phyloP scores from a whole-genome alignment of 2,888 invertebrate species.

The Macrophya annulata region DNA sequence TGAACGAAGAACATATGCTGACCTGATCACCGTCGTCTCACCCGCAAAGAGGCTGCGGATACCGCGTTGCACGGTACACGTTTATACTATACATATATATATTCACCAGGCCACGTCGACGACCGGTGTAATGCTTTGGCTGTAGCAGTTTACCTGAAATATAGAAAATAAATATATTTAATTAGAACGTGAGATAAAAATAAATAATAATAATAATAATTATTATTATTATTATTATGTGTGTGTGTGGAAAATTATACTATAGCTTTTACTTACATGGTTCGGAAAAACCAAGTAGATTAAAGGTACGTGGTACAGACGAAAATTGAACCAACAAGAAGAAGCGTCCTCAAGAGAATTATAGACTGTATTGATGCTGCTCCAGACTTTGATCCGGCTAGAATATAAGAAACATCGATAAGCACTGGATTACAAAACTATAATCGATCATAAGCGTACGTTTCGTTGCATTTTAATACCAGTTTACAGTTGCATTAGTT shows the following conservation, averaged over 20 bases:
- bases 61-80: conserved; percentile 1
- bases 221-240: too few relatives aligned
- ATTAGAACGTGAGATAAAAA: conserved; percentile 21
- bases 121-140: conserved; percentile 76
- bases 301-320: conserved; percentile 71
- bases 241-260: too few relatives aligned
- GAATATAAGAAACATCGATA: neutral
- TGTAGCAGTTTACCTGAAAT: conserved; percentile 76
- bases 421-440: conserved; percentile 1
- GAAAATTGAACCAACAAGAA: conserved; percentile 71
- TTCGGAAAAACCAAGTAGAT: conserved; percentile 68
- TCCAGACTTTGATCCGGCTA: conserved; percentile 56
- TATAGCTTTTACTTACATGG: conserved; percentile 71
- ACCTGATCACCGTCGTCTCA: conserved; percentile 23
- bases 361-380: conserved; percentile 60
- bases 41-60: neutral
- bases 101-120: conserved; percentile 64
- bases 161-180: conserved; percentile 11
- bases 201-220: conserved; percentile 23
- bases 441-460: neutral
- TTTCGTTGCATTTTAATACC: neutral
- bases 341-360: conserved; percentile 63
- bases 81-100: conserved; percentile 22
- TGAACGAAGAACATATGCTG: conserved; percentile 25
- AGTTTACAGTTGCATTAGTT: neutral